Base-by-base conservation (phyloP, 2,113 vertebrate species). In the Brachypteracias leptosomus region DNA sequence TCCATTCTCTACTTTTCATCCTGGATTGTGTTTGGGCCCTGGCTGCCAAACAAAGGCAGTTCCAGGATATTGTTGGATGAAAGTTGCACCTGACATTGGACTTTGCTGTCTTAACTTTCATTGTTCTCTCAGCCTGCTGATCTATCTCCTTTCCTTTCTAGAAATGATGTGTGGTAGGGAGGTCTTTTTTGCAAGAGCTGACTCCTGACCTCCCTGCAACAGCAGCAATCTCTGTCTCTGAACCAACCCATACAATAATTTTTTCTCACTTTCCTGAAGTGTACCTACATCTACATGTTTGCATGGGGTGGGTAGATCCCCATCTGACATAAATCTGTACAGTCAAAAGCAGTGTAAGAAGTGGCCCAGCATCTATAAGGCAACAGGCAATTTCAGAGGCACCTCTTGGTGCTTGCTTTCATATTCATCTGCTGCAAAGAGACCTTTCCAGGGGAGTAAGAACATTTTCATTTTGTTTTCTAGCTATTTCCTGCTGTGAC, bases 401-500 rank as follows among this genome's bases (percentile, higher is more conserved):
- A 31, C 29, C 2, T 5, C 62, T 70, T 76, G 29, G 33, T 36
- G 36, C 44, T 83, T 68, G 11, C n/a, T 90, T 47, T 63, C 42
- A 40, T 72, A 29, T 52, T 89, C 31, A 51, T 38, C 28, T 7
- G 1, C 40, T 58, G 36, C 35, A 66, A 63, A 67, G 65, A 91
- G 21, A 24, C 5, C 1, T 88, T 95, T 93, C 71, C 87, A 62
- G 21, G 20, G 0, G 0, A 80, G 59, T 91, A 95, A 96, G 13
- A 92, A 51, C 11, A 62, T 90, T 85, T 96, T 98, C 90, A 89
- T 97, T 98, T 90, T 97, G 46, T 95, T 98, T 98, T 95, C 96
- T 96, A 99, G 98, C 97, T 68, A 97, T 98, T 98, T 98, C 98
- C 80, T 98, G 96, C 96, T 98, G 94, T 97, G 98, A 98, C 97